These are phyloP conservation scores for Crypturellus undulatus DNA, from an alignment of 2,113 vertebrate species.

Conservation along the genomic window DNA sequence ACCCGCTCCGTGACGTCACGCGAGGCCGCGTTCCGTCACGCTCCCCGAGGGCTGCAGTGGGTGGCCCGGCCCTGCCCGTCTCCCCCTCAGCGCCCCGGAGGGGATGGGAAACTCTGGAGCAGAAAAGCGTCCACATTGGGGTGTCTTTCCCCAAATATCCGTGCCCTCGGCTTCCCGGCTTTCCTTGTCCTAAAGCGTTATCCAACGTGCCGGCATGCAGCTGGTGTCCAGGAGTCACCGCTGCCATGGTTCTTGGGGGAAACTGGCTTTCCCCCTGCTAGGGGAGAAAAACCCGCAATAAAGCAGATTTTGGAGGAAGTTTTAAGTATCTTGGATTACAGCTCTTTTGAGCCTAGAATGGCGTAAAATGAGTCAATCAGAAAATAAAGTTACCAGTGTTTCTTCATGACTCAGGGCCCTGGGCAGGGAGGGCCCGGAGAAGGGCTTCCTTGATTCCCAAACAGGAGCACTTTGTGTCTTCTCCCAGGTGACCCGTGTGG, in stretches of 20 bases:
- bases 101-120: background rate
- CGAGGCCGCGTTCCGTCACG: background rate
- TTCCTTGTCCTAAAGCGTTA: background rate
- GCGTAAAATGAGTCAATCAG: constrained; percentile 43
- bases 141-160: background rate
- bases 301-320: background rate
- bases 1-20: background rate
- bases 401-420: background rate
- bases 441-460: constrained; percentile 35
- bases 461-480: constrained; percentile 46
- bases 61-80: too few relatives aligned
- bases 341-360: background rate
- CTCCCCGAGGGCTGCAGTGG: too few relatives aligned
- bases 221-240: background rate
- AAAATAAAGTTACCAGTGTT: constrained; percentile 64
- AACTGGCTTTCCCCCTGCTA: background rate
- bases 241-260: fast-evolving
- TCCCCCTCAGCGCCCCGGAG: background rate
- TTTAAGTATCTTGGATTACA: background rate
- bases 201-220: too few relatives aligned
- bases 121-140: fast-evolving
- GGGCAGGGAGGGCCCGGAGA: constrained; percentile 15
- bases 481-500: background rate
- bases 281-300: background rate
- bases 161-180: background rate